Evolutionary conservation across 2,888 invertebrate genomes (phyloP).

Genomic region (Vesta saturnalis): DNA sequence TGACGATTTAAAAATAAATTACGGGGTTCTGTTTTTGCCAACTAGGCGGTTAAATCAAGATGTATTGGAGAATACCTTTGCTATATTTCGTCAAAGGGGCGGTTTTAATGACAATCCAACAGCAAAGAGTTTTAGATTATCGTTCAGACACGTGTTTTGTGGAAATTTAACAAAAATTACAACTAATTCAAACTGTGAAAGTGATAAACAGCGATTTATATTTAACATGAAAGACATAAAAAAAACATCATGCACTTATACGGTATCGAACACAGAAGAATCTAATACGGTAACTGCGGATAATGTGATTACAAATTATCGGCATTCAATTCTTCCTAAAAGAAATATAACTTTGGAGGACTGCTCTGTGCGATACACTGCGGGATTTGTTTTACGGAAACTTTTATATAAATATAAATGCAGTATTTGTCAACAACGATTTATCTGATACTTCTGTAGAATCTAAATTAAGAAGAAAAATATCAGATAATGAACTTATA

Average conservation of each 20-base stretch:
- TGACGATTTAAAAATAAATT: not conserved
- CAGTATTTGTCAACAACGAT: too few species aligned
- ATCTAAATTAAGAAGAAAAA: too few species aligned
- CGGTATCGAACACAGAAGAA: too few species aligned
- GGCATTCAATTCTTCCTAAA: not conserved
- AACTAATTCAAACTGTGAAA: not conserved
- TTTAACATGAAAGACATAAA: not conserved
- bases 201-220: not conserved
- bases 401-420: not conserved
- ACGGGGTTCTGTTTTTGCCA: not conserved
- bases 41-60: conserved; percentile 1
- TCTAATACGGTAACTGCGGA: not conserved
- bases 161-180: not conserved
- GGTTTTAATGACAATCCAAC: not conserved
- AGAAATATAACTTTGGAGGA: not conserved
- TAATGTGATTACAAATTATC: not conserved
- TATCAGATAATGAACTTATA: too few species aligned
- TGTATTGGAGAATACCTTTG: not conserved
- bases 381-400: not conserved
- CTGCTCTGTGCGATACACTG: not conserved
- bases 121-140: not conserved
- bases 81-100: not conserved
- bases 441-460: too few species aligned
- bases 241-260: too few species aligned
- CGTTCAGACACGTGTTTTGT: not conserved